Evolutionary conservation across 2,113 vertebrate species (phyloP).

Genomic region (Sorex araneus): DNA sequence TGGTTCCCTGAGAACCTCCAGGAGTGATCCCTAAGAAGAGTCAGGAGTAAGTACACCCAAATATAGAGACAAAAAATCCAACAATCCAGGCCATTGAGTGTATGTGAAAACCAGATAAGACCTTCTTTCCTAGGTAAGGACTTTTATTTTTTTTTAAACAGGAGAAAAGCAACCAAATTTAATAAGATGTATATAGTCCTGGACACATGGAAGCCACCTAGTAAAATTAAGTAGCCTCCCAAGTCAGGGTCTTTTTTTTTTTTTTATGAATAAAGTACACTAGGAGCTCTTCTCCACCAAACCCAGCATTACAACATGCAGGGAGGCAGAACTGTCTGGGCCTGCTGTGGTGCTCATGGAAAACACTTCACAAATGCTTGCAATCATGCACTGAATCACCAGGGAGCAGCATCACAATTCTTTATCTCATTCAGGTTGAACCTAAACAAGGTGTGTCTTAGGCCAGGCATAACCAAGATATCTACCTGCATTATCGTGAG

Average conservation of each 20-base stretch:
- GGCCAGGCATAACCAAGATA: background rate
- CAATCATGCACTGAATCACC: background rate
- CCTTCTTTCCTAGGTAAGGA: too few relatives aligned
- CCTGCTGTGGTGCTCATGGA: background rate
- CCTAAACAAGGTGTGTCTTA: background rate
- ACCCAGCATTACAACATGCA: background rate
- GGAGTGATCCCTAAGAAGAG: too few relatives aligned
- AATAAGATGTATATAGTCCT: too few relatives aligned
- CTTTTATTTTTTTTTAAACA: too few relatives aligned
- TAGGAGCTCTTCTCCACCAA: background rate
- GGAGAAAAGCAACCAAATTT: too few relatives aligned
- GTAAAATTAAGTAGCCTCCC: background rate
- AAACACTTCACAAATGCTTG: background rate
- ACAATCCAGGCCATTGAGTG: background rate
- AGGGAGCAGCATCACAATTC: conserved; percentile 35
- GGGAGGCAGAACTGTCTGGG: background rate
- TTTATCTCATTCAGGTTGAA: conserved; percentile 11
- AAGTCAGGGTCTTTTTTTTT: background rate
- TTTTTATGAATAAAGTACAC: background rate
- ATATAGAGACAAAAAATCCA: too few relatives aligned
- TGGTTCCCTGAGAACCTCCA: too few relatives aligned
- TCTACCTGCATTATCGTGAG: background rate
- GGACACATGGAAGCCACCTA: too few relatives aligned
- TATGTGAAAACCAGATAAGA: conserved; percentile 18
- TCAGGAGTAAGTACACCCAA: too few relatives aligned